phyloP scores from a whole-genome alignment of 1,140 invertebrate species.

The Palaemon carinicauda region DNA sequence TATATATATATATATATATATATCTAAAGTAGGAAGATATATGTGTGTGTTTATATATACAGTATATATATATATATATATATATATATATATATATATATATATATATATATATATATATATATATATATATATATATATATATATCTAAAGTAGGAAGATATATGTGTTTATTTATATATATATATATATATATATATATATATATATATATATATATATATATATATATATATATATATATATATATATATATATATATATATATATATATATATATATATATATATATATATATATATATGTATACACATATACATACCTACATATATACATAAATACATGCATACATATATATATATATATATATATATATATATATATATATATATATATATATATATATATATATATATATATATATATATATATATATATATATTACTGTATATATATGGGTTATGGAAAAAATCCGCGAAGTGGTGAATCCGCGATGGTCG shows the following conservation, averaged over 20 bases:
- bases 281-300: background rate
- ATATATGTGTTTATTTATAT: background rate
- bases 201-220: too few species aligned
- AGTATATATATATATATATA: too few species aligned
- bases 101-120: too few species aligned
- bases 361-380: background rate
- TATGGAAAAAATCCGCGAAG: too few species aligned
- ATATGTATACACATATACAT: background rate
- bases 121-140: too few species aligned
- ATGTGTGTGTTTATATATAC: background rate
- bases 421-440: too few species aligned
- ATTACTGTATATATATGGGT: too few species aligned
- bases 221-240: too few species aligned
- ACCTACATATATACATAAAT: background rate
- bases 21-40: background rate
- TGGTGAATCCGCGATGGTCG: too few species aligned
- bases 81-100: background rate
- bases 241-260: background rate
- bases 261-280: slow-evolving; percentile 3
- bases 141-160: background rate
- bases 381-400: slow-evolving; percentile 2
- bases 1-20: background rate
- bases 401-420: slow-evolving; percentile 2
- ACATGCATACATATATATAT: background rate
- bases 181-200: too few species aligned